Conservation (phyloP, 2,888 invertebrate genomes). For the Uropetala carovei region DNA sequence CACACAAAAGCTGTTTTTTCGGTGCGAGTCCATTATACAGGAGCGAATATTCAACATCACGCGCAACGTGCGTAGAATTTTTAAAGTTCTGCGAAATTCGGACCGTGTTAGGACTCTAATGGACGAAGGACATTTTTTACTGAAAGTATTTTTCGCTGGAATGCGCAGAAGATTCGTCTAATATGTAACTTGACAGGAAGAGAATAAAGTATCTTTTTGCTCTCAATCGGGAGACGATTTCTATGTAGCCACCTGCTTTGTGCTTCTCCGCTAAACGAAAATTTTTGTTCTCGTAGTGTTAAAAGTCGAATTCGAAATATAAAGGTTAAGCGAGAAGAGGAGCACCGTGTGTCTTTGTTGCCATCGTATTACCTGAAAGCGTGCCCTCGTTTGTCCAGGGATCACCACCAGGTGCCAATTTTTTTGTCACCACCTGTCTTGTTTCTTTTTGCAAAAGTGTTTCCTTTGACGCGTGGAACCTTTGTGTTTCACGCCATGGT, state of each 20-base stretch:
- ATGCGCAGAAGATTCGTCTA: too few species aligned
- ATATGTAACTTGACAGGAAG: too few species aligned
- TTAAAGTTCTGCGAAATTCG: too few species aligned
- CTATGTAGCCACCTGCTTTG: background rate
- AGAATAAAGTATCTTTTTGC: too few species aligned
- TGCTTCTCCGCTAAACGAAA: background rate
- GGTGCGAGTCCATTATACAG: too few species aligned
- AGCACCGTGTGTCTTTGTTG: background rate
- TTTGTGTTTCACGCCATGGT: background rate
- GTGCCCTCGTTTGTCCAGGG: background rate
- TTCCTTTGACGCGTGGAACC: slow-evolving; percentile 21
- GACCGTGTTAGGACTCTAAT: too few species aligned
- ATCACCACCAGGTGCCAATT: background rate
- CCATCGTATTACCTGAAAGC: background rate
- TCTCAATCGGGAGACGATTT: too few species aligned
- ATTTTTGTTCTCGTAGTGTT: background rate
- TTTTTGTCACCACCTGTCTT: background rate
- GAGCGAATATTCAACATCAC: too few species aligned
- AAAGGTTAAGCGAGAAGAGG: background rate
- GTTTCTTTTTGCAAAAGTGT: background rate
- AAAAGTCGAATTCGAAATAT: background rate
- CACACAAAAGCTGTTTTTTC: background rate
- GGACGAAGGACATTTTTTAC: too few species aligned
- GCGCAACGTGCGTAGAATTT: too few species aligned
- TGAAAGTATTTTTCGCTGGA: too few species aligned